These are phyloP conservation scores for Lepidostoma basale DNA, from an alignment of 1,140 invertebrate genomes.

Conservation along the genomic window DNA sequence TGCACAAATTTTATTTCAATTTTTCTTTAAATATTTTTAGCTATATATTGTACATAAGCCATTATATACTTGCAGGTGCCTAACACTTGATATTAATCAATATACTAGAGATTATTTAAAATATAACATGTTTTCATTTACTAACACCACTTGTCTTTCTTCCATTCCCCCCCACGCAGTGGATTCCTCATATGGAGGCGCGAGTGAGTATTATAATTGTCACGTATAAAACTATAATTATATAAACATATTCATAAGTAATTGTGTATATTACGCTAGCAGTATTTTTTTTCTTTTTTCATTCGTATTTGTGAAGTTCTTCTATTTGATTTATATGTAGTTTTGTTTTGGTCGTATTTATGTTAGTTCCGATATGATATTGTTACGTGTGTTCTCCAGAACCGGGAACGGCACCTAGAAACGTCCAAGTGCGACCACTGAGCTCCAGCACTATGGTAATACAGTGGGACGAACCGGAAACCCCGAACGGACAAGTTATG, in stretches of 20 bases:
- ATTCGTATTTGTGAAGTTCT: background rate
- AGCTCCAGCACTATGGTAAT: conserved; percentile 95
- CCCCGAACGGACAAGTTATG: conserved; percentile 95
- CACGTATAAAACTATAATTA: background rate
- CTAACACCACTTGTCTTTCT: conserved; percentile 52
- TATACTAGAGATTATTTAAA: background rate
- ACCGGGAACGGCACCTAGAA: conserved; percentile 91
- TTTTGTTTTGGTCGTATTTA: background rate
- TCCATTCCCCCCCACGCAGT: conserved; percentile 70
- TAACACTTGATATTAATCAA: conserved; percentile 7
- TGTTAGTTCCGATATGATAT: too few relatives aligned
- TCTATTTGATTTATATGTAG: background rate
- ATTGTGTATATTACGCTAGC: too few relatives aligned
- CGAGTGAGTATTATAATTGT: conserved; percentile 71
- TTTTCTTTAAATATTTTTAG: conserved; percentile 12
- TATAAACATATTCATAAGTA: background rate
- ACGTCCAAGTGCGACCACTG: conserved; percentile 90
- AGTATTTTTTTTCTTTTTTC: background rate
- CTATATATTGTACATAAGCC: conserved; percentile 2
- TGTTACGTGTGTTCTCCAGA: conserved; percentile 62
- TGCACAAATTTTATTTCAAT: conserved; percentile 14
- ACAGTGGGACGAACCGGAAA: conserved; percentile 96
- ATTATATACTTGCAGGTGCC: conserved; percentile 4
- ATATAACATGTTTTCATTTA: background rate
- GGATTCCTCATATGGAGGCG: conserved; percentile 83